These are phyloP conservation scores for Orchesellides sinensis DNA, from an alignment of 2,888 invertebrate species.

Conservation along the genomic window DNA sequence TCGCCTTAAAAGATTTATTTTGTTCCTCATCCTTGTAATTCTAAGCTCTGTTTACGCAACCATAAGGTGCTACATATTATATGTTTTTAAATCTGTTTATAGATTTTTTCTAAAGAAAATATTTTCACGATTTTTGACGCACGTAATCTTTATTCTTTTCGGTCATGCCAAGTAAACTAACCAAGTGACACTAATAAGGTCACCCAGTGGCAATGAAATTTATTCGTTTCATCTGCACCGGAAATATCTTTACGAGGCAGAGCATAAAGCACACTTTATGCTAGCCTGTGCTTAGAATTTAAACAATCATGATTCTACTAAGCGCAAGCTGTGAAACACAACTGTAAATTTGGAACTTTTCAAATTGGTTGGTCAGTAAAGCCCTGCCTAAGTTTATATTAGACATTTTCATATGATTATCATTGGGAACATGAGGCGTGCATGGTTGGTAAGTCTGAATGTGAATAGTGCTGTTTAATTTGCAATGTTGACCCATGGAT, in stretches of 20 bases:
- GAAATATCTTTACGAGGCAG: slow-evolving; percentile 16
- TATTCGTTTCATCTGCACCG: slow-evolving; percentile 24
- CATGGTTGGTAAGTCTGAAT: too few species aligned
- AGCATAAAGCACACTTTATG: background rate
- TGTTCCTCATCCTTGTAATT: background rate
- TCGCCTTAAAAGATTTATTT: slow-evolving; percentile 10
- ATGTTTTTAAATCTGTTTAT: slow-evolving; percentile 1
- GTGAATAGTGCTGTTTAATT: too few species aligned
- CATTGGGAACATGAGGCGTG: too few species aligned
- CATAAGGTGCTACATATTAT: slow-evolving; percentile 11
- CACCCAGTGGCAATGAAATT: slow-evolving; percentile 23
- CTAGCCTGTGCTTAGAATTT: too few species aligned
- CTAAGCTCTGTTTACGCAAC: slow-evolving; percentile 19
- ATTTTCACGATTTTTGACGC: slow-evolving; percentile 4
- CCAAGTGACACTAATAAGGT: slow-evolving; percentile 51
- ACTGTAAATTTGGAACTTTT: slow-evolving; percentile 20
- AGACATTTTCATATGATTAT: too few species aligned
- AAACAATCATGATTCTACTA: too few species aligned
- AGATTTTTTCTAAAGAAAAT: too few species aligned
- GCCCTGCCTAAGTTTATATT: too few species aligned
- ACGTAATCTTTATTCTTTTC: slow-evolving; percentile 27
- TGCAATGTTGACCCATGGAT: too few species aligned
- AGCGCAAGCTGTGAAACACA: background rate
- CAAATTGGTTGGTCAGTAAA: too few species aligned
- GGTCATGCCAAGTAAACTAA: slow-evolving; percentile 34